Conservation (phyloP, 2,797 vertebrate species). For the Aphelocoma californica region DNA sequence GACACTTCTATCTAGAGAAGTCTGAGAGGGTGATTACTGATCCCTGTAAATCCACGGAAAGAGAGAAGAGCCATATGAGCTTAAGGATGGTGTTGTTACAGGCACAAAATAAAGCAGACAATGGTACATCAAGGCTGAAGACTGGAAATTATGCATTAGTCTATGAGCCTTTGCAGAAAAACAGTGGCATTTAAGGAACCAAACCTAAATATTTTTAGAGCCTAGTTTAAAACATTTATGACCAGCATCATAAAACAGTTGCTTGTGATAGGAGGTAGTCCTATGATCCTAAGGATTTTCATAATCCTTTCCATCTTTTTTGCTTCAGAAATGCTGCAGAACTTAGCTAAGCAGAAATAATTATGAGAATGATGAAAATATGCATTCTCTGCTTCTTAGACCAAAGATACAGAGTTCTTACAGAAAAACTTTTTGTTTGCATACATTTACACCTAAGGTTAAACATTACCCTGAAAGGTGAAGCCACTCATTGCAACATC, state of each 20-base stretch:
- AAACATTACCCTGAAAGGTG: slow-evolving; percentile 53
- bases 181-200: neutral
- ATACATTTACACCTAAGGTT: slow-evolving; percentile 2
- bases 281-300: neutral
- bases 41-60: neutral
- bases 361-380: neutral
- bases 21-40: neutral
- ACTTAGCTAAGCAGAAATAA: neutral
- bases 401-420: neutral
- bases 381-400: neutral
- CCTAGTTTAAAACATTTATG: neutral
- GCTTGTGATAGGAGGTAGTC: neutral
- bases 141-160: neutral
- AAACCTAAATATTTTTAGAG: neutral
- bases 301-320: neutral
- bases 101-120: neutral
- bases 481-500: slow-evolving; percentile 50
- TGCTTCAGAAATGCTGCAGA: neutral
- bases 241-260: neutral
- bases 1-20: neutral
- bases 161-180: neutral
- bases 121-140: neutral
- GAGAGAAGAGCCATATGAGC: neutral
- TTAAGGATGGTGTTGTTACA: neutral
- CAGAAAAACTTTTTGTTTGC: neutral